These are phyloP conservation scores for Scaptomyza pallida DNA, from an alignment of 1,140 invertebrate genomes.

Conservation along the genomic window DNA sequence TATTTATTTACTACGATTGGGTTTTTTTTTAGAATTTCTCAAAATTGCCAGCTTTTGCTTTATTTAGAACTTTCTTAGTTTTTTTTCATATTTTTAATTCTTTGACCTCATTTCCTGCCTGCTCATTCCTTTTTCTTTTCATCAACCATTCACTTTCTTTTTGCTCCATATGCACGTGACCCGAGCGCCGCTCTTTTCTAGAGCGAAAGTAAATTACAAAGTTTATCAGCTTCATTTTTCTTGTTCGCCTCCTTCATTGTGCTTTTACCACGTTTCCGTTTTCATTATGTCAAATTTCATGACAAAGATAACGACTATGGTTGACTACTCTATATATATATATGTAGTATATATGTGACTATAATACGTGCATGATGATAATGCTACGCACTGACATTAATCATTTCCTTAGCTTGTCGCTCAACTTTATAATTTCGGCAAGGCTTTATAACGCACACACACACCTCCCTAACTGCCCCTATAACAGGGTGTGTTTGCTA, in stretches of 20 bases:
- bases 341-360: conserved; percentile 17
- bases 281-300: conserved; percentile 66
- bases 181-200: conserved; percentile 24
- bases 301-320: conserved; percentile 64
- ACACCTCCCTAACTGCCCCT: background rate
- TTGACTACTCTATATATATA: no score
- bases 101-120: conserved; percentile 31
- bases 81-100: conserved; percentile 9
- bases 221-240: conserved; percentile 26
- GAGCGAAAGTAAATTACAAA: conserved; percentile 47
- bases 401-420: conserved; percentile 60
- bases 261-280: conserved; percentile 46
- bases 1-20: no score
- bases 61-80: background rate
- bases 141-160: conserved; percentile 5
- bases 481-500: conserved; percentile 3
- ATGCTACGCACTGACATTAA: conserved; percentile 65
- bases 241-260: background rate
- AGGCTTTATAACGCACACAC: conserved; percentile 48
- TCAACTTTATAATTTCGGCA: conserved; percentile 77
- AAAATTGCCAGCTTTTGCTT: background rate
- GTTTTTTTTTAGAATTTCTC: background rate
- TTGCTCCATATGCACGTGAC: conserved; percentile 29
- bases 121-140: conserved; percentile 23
- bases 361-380: conserved; percentile 52